Percentiles rank a stretch among this genome's conserved stretches.
Evolutionary conservation across 2,113 vertebrate genomes (phyloP).

Genomic region (cattle (Bos taurus)): DNA sequence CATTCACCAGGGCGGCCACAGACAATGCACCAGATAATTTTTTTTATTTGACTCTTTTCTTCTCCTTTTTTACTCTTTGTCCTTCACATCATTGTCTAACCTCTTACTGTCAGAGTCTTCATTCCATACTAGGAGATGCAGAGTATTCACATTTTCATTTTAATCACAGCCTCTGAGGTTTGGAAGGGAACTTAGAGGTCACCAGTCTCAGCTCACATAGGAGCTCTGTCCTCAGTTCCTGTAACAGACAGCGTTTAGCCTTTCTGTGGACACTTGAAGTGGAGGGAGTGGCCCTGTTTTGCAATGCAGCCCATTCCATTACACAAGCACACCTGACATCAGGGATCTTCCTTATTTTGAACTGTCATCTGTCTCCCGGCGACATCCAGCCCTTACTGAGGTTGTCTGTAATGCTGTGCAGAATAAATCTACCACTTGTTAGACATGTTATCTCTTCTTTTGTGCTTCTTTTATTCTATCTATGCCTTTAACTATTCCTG

Average conservation of each 20-base stretch:
- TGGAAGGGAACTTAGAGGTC: background rate
- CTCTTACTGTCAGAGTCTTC: slow-evolving; percentile 7
- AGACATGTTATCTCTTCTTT: background rate
- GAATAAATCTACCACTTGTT: background rate
- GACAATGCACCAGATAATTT: background rate
- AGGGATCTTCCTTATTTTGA: background rate
- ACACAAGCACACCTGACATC: fast-evolving
- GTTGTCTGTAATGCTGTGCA: background rate
- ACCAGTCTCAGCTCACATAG: background rate
- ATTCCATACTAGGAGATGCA: background rate
- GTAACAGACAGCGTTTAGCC: background rate
- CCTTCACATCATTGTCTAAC: slow-evolving; percentile 19
- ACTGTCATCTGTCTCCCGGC: background rate
- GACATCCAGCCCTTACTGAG: background rate
- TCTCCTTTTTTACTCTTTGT: background rate
- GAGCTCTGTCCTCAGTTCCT: background rate
- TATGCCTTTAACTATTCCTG: background rate
- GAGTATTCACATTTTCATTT: background rate
- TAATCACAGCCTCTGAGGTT: background rate
- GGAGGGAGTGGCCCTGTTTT: background rate
- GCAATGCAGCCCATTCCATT: background rate
- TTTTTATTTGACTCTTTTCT: background rate
- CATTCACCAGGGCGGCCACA: background rate
- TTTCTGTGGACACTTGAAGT: background rate
- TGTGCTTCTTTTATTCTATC: background rate